Base-by-base conservation (phyloP, 2,888 invertebrate species). In the Theretra japonica region DNA sequence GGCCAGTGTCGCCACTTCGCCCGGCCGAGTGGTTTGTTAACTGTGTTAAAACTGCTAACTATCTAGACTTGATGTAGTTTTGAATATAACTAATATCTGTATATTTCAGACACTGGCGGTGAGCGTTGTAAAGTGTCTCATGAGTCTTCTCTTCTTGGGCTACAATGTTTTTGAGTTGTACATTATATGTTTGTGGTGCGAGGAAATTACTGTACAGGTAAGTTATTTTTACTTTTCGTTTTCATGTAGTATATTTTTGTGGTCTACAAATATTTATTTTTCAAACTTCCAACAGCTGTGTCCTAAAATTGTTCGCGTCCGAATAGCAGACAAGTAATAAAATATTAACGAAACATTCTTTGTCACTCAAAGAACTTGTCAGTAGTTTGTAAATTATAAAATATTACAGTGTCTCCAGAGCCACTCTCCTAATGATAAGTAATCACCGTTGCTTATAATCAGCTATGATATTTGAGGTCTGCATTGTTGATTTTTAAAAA, bases 121-220 rank as follows among this genome's bases (percentile, higher is more conserved):
- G 2, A 90, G 86, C 73, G 70, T 86, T 6, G 86, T 83, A 0
- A 89, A 90, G 77, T 85, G 86, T 62, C 75, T 94, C 17, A 90
- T 89, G 87, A 88, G 89, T 74, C 75, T 90, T n/a, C 77, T 92
- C 6, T 94, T 86, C 74, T 80, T 94, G 77, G 83, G 86, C 4
- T 94, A 93, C 78, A 94, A 92, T 71, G 80, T 88, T 77, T 90
- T 90, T 71, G 87, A 86, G 60, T 83, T 93, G 21, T 93, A 87
- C 75, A 83, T 91, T 25, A 86, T 92, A 41, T 94, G 93, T 73
- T 87, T 88, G 30, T 93, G 93, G 92, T 90, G 91, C 70, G 90
- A 93, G 71, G 92, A 93, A 77, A 86, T 94, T 19, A 90, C 87
- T 62, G 83, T 84, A 53, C 88, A 90, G 90, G 93, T 94, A 70